phyloP scores from a whole-genome alignment of 1,140 invertebrate genomes.

The Neodiprion lecontei region DNA sequence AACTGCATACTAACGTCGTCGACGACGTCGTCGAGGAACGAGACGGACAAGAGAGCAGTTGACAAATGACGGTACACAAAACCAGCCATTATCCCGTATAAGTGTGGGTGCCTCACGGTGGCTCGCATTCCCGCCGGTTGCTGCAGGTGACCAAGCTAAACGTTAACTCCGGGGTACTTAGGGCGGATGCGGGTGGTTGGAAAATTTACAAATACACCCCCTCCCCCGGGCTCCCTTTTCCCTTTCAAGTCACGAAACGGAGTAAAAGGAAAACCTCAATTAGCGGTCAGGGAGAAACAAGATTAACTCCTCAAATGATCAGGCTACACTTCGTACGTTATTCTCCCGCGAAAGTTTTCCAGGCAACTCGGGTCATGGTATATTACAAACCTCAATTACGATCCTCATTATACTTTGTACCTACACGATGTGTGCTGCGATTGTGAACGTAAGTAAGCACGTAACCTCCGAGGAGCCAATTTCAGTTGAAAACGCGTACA shows the following conservation, averaged over 20 bases:
- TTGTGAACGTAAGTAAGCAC: too few relatives aligned
- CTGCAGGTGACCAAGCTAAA: background rate
- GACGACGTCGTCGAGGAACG: background rate
- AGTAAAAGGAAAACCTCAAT: background rate
- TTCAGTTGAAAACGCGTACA: too few relatives aligned
- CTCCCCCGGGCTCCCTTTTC: background rate
- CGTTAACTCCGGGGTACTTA: background rate
- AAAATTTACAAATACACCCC: constrained; percentile 1
- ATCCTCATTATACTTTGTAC: background rate
- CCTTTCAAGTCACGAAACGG: background rate
- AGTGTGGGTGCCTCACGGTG: background rate
- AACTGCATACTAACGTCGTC: background rate
- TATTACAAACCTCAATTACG: background rate
- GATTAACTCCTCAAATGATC: background rate
- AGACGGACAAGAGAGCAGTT: constrained; percentile 4
- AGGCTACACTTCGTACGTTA: background rate
- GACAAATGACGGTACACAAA: constrained; percentile 7
- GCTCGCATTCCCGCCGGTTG: background rate
- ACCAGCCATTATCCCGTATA: background rate
- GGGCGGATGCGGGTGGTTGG: background rate
- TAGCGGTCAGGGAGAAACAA: background rate
- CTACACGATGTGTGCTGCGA: too few relatives aligned
- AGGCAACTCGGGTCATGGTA: background rate
- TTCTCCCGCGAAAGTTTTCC: background rate
- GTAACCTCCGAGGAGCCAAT: too few relatives aligned